Evolutionary conservation across 2,888 invertebrate genomes (phyloP), one percentile per base, ranked within the genome.

Genomic region (Brenthis hecate): DNA sequence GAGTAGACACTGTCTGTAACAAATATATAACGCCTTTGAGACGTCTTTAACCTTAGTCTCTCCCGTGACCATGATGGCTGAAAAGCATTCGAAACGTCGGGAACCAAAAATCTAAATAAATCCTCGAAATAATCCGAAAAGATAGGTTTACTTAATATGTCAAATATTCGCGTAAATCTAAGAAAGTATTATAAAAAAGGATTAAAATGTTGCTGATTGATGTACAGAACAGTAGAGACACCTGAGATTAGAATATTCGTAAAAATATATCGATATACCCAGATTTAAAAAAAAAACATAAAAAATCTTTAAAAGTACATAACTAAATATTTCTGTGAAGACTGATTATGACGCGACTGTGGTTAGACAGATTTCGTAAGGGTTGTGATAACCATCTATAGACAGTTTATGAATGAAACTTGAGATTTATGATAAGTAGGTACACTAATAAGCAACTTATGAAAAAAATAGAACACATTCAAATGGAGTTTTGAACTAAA

Each of bases 391-490:
- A 72, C 70, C 69, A 84, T 83, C 83, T 80, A 78, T 76, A 79
- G 78, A 77, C 73, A 75, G 75, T 65, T 66, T 72, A 78, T 83
- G 81, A 81, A 82, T 80, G 79, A 77, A 61, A 76, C 78, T 77
- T 76, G 71, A 78, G 80, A 81, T 81, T 73, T 58, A 68, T 80
- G 81, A 83, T 83, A 82, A 79, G 78, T 81, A 71, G 1, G 1
- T n/a, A 19, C 76, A 72, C 76, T 80, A 80, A 81, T 80, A 77
- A 77, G 77, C 75, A 76, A 74, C 75, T 55, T 57, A 13, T 11
- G 16, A 16, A 71, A 68, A 56, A 50, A 43, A 43, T 11, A 43
- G 1, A 43, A 60, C 8, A 70, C 67, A 69, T 69, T 36, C 16
- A 8, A 56, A 32, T 14, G 13, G 13, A 43, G 19, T 8, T 1